Conservation (phyloP, 2,888 invertebrate species). For the Erebia palarica region DNA sequence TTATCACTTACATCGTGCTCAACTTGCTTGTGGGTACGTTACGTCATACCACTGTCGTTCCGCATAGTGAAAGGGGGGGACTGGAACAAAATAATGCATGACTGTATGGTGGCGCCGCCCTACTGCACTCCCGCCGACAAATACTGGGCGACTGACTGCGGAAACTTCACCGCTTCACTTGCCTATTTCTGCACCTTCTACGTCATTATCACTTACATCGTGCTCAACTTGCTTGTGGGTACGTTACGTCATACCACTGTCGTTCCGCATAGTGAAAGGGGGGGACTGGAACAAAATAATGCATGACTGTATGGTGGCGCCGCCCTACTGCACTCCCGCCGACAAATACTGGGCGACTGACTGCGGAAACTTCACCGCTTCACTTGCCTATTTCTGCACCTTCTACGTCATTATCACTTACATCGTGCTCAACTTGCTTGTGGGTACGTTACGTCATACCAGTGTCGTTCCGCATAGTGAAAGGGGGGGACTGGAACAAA, state of each 20-base stretch:
- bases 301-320: conserved; percentile 99
- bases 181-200: conserved; percentile 99
- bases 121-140: conserved; percentile 96
- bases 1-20: conserved; percentile 99
- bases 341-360: conserved; percentile 99
- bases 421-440: conserved; percentile 98
- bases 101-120: conserved; percentile 98
- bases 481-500: too few species aligned
- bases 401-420: conserved; percentile 99
- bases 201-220: conserved; percentile 99
- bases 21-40: conserved; percentile 98
- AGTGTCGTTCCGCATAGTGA: background rate
- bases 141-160: conserved; percentile 99
- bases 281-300: conserved; percentile 99
- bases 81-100: conserved; percentile 99
- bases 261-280: conserved; percentile 94
- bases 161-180: conserved; percentile 98
- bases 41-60: conserved; percentile 58
- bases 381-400: conserved; percentile 98
- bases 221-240: conserved; percentile 99
- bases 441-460: conserved; percentile 90
- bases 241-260: conserved; percentile 81
- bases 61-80: conserved; percentile 99
- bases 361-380: conserved; percentile 99
- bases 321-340: conserved; percentile 96